Evolutionary conservation across 2,888 invertebrate species (phyloP), one percentile per base, ranked within the genome.

Genomic region (Phaonia tiefii): DNA sequence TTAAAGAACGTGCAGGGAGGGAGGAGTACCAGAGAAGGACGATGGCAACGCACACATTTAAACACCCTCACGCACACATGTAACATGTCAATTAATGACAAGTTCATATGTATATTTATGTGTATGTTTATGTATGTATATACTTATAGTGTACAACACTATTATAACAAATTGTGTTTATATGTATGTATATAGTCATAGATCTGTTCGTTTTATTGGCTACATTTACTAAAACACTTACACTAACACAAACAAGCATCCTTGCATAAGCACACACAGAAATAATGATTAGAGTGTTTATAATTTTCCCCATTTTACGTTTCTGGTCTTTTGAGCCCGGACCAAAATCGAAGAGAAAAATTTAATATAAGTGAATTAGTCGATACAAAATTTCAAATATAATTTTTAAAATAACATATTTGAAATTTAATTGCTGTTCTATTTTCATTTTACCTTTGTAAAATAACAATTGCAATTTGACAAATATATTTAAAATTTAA

Each of bases 221-320:
- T 39, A 63, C 17, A 42, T 22, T 37, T 63, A 26, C 22, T 11
- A 82, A 81, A 39, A 73, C 51, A 73, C 37, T 26, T 26, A 75
- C 76, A 82, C 37, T 56, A 15, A 70, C 80, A 80, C 31, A 31
- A 79, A 75, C 66, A 75, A 69, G 77, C 65, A 80, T 49, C 15
- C 20, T 13, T 1, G 15, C 31, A 31, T 37, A 25, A 8, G 39
- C 13, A 56, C 44, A 77, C 7, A 56, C 15, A 60, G 20, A 10
- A n/a, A n/a, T n/a, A n/a, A n/a, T n/a, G n/a, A n/a, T n/a, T n/a
- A n/a, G n/a, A n/a, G n/a, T n/a, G n/a, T n/a, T n/a, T n/a, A n/a
- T n/a, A n/a, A n/a, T n/a, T n/a, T n/a, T n/a, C n/a, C n/a, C n/a
- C n/a, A n/a, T n/a, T n/a, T n/a, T n/a, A n/a, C n/a, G n/a, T n/a